Evolutionary conservation across 2,888 invertebrate genomes (phyloP).

Genomic region (Drosophila prolongata): DNA sequence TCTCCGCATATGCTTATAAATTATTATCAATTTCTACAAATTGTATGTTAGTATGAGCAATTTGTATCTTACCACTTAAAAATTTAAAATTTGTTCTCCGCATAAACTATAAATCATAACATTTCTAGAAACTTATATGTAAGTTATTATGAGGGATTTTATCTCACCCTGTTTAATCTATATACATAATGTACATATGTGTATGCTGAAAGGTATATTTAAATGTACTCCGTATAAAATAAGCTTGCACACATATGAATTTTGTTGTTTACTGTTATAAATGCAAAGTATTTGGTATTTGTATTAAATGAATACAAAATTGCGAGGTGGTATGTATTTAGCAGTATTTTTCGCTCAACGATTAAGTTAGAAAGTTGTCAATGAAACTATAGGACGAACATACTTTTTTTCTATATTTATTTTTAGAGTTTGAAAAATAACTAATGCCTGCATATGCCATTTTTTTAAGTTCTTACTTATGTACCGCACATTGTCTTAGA

Average conservation of each 20-base stretch:
- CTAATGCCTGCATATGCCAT: background rate
- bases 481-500: background rate
- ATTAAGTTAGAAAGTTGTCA: background rate
- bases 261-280: slow-evolving; percentile 3
- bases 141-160: background rate
- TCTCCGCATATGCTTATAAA: too few relatives aligned
- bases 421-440: background rate
- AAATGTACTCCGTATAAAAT: background rate
- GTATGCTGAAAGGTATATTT: background rate
- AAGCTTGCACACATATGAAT: background rate
- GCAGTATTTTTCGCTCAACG: background rate
- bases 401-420: background rate
- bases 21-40: too few relatives aligned
- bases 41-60: too few relatives aligned
- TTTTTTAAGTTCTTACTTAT: background rate
- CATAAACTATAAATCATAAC: too few relatives aligned
- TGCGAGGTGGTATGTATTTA: slow-evolving; percentile 1
- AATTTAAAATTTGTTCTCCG: too few relatives aligned
- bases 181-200: background rate
- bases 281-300: background rate
- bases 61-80: too few relatives aligned
- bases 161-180: background rate
- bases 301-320: background rate
- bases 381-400: background rate
- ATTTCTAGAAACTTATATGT: too few relatives aligned